Evolutionary conservation across 2,888 invertebrate genomes (phyloP).

Genomic region (Limnephilus lunatus): DNA sequence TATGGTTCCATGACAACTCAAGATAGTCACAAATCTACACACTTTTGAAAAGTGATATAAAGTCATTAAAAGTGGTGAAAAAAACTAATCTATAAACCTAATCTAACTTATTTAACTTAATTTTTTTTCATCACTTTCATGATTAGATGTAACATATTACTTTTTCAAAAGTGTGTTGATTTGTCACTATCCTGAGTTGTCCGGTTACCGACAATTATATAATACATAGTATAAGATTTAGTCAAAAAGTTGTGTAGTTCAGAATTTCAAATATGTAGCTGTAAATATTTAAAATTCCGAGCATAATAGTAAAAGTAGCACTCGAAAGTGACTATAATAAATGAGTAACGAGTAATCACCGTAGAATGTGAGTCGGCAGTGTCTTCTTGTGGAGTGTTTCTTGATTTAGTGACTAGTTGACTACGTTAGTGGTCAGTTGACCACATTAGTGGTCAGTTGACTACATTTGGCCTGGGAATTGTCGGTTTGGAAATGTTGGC

Average conservation of each 20-base stretch:
- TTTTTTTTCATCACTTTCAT: too few relatives aligned
- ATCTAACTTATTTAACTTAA: too few relatives aligned
- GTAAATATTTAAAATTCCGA: constrained; percentile 69
- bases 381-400: neutral
- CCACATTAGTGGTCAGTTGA: neutral
- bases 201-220: neutral
- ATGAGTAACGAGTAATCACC: neutral
- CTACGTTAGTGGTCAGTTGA: neutral
- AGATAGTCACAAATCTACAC: too few relatives aligned
- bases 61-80: too few relatives aligned
- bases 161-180: too few relatives aligned
- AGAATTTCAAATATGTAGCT: constrained; percentile 54
- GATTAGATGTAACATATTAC: too few relatives aligned
- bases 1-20: too few relatives aligned
- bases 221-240: constrained; percentile 46
- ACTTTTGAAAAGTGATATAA: too few relatives aligned
- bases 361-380: neutral
- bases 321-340: neutral
- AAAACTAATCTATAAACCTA: too few relatives aligned
- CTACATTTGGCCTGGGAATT: neutral
- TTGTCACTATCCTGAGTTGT: too few relatives aligned
- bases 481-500: neutral
- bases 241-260: constrained; percentile 35
- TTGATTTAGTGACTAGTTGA: neutral
- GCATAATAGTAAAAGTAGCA: neutral